Percentiles rank a stretch among this genome's conserved stretches.
phyloP scores from a whole-genome alignment of 2,797 vertebrate species.

The Scarus forsteni region DNA sequence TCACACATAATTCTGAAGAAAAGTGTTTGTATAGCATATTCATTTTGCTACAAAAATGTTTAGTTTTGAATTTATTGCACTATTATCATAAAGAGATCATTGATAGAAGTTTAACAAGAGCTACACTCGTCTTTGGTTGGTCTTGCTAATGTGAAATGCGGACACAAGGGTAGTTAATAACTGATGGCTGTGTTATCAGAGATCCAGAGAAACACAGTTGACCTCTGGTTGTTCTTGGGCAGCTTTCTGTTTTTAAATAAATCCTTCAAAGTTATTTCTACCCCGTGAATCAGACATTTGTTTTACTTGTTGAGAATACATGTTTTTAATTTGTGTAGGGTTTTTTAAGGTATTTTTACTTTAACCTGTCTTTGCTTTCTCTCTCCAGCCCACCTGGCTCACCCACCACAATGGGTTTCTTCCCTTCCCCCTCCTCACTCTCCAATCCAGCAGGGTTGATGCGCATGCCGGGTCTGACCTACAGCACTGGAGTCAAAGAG shows the following conservation, averaged over 20 bases:
- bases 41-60: background rate
- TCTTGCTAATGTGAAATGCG: slow-evolving; percentile 62
- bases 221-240: slow-evolving; percentile 52
- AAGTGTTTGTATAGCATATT: too few species aligned
- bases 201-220: slow-evolving; percentile 64
- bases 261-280: slow-evolving; percentile 27
- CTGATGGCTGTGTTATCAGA: slow-evolving; percentile 76
- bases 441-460: slow-evolving; percentile 83
- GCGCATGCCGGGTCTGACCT: slow-evolving; percentile 93
- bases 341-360: slow-evolving; percentile 4
- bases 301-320: slow-evolving; percentile 25
- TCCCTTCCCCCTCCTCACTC: slow-evolving; percentile 87
- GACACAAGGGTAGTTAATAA: slow-evolving; percentile 80
- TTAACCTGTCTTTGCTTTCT: slow-evolving; percentile 18
- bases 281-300: background rate
- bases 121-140: background rate
- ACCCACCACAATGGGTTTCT: slow-evolving; percentile 91
- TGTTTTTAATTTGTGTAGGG: background rate
- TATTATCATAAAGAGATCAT: background rate
- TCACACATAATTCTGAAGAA: too few species aligned
- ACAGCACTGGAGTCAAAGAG: slow-evolving; percentile 93
- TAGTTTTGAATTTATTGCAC: background rate
- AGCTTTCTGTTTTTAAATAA: slow-evolving; percentile 28
- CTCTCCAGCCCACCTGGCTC: slow-evolving; percentile 93
- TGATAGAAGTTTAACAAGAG: background rate